phyloP scores from a whole-genome alignment of 1,140 invertebrate species.

The Papilio glaucus region DNA sequence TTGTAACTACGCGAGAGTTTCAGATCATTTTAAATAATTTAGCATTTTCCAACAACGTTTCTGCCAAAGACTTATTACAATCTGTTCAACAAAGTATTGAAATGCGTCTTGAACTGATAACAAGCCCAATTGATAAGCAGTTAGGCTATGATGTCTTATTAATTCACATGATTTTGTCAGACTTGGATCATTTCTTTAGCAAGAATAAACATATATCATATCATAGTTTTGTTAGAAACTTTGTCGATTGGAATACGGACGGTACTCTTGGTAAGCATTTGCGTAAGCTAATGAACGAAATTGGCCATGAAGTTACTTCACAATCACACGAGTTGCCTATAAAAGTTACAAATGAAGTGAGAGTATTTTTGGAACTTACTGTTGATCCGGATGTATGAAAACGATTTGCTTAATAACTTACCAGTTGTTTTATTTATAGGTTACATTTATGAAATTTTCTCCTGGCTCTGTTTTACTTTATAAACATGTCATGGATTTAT shows the following conservation, averaged over 20 bases:
- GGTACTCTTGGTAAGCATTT: conserved; percentile 46
- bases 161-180: conserved; percentile 63
- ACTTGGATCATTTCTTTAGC: conserved; percentile 64
- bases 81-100: conserved; percentile 53
- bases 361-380: conserved; percentile 65
- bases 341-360: conserved; percentile 61
- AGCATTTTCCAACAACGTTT: conserved; percentile 52
- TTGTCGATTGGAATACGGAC: conserved; percentile 51
- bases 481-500: too few relatives aligned
- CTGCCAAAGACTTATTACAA: conserved; percentile 53
- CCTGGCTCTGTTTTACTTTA: not conserved
- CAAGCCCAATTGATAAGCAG: conserved; percentile 41
- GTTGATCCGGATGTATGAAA: conserved; percentile 47
- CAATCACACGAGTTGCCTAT: conserved; percentile 45
- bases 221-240: conserved; percentile 51
- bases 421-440: not conserved
- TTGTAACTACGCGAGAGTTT: conserved; percentile 55
- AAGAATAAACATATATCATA: conserved; percentile 49
- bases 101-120: conserved; percentile 47
- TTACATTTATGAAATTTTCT: not conserved
- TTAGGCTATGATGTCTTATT: conserved; percentile 54
- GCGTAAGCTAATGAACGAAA: conserved; percentile 45
- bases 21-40: conserved; percentile 67
- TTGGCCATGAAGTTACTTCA: conserved; percentile 45
- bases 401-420: not conserved